phyloP scores from a whole-genome alignment of 2,797 vertebrate species.

The Enteromius argenteus region DNA sequence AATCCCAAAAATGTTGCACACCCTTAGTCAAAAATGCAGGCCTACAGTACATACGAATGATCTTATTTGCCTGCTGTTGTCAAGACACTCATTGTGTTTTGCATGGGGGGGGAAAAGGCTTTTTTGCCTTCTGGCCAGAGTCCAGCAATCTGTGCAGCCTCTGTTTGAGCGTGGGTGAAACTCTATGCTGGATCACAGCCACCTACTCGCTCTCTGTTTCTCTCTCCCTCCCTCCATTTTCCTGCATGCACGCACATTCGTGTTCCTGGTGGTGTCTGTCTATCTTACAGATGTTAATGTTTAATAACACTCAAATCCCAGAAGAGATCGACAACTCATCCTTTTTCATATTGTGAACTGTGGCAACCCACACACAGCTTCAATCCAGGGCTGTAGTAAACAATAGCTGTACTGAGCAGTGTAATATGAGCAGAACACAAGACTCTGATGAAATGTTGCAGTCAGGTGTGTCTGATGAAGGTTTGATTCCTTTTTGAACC shows the following conservation, averaged over 20 bases:
- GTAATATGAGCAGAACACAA: not conserved
- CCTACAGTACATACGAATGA: conserved; percentile 60
- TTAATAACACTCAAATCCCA: conserved; percentile 12
- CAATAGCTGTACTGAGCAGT: not conserved
- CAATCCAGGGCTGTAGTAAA: not conserved
- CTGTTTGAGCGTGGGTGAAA: conserved; percentile 69
- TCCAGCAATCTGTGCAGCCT: conserved; percentile 66
- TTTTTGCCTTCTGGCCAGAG: conserved; percentile 61
- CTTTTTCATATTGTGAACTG: not conserved
- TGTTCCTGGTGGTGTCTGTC: not conserved
- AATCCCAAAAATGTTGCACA: no score
- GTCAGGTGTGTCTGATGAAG: not conserved
- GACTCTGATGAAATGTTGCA: not conserved
- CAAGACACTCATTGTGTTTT: conserved; percentile 69
- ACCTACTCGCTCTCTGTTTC: conserved; percentile 20
- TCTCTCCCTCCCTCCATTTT: not conserved
- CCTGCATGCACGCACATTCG: not conserved
- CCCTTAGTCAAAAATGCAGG: not conserved
- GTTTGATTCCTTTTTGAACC: not conserved
- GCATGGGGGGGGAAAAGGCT: conserved; percentile 54
- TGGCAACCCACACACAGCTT: not conserved
- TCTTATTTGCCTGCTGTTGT: conserved; percentile 71
- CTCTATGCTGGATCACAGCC: conserved; percentile 52
- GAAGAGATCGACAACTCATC: not conserved
- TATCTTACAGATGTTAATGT: conserved; percentile 5